phyloP scores from a whole-genome alignment of 1,140 invertebrate genomes.

The Hyposmocoma kahamanoa region DNA sequence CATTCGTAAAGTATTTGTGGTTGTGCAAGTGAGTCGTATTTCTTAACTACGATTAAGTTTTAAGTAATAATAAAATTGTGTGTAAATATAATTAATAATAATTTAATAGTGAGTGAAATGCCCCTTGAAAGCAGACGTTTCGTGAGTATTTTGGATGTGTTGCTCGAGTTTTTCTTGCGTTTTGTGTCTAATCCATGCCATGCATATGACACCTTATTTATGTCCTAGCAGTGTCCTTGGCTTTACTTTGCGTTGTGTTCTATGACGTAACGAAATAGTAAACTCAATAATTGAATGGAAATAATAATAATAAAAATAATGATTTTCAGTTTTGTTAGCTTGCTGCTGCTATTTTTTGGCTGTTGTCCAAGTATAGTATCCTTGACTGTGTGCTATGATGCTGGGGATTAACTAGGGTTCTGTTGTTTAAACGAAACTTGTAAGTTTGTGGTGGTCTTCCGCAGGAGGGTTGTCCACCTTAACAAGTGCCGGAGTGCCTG shows the following conservation, averaged over 20 bases:
- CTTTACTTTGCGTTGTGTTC: too few species aligned
- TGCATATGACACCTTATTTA: too few species aligned
- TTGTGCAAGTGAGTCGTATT: too few species aligned
- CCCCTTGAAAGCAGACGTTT: constrained; percentile 60
- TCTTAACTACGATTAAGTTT: too few species aligned
- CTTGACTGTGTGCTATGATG: constrained; percentile 55
- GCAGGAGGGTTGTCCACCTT: constrained; percentile 64
- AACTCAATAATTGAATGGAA: background rate
- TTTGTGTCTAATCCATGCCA: too few species aligned
- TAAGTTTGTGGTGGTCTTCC: constrained; percentile 45
- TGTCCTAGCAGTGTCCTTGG: too few species aligned
- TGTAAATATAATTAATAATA: background rate
- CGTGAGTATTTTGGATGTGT: constrained; percentile 40
- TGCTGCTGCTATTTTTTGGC: constrained; percentile 58
- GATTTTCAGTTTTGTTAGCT: constrained; percentile 58
- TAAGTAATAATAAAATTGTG: too few species aligned
- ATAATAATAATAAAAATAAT: constrained; percentile 14
- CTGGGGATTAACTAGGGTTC: constrained; percentile 36
- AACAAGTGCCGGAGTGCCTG: constrained; percentile 64
- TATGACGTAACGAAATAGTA: too few species aligned
- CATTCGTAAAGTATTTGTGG: too few species aligned
- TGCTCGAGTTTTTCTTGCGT: background rate
- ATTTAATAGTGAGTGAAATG: constrained; percentile 46
- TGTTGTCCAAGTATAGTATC: constrained; percentile 54
- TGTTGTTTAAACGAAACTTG: constrained; percentile 37